A percentile compares a stretch with the other conserved stretches of the same genome.
Conservation (phyloP, 2,113 vertebrate species). For the Sapajus apella region DNA sequence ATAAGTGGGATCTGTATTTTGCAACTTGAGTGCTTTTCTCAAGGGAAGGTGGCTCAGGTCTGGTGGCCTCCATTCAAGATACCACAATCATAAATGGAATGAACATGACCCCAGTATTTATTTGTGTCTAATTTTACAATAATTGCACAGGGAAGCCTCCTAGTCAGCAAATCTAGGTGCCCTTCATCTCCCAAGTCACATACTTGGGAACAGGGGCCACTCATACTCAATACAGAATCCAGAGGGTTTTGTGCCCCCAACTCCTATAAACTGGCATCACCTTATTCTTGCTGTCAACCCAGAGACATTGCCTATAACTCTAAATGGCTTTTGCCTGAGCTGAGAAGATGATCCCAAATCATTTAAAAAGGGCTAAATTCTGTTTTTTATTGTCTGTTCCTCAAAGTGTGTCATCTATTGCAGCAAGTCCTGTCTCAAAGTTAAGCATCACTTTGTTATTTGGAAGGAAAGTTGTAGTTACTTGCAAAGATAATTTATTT, state of each 20-base stretch:
- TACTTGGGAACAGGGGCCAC: not conserved
- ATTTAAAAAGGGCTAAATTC: not conserved
- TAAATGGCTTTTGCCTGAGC: not conserved
- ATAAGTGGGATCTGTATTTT: not conserved
- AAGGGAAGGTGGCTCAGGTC: not conserved
- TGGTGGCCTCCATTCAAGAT: not conserved
- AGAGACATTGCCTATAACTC: not conserved
- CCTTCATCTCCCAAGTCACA: not conserved
- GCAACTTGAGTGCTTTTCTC: not conserved
- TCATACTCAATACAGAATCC: not conserved
- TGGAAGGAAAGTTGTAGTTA: not conserved
- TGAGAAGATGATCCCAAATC: not conserved
- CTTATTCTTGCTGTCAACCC: not conserved
- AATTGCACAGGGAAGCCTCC: not conserved
- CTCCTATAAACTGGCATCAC: not conserved
- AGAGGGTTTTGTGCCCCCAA: not conserved
- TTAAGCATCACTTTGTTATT: not conserved
- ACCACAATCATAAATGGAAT: not conserved
- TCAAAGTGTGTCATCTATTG: not conserved
- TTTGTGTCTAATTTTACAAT: not conserved
- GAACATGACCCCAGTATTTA: fast-evolving
- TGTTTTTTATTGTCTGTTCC: not conserved
- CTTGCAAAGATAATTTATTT: conserved; percentile 30
- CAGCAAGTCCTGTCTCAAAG: not conserved
- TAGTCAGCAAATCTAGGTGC: not conserved